Conservation (phyloP, 2,888 invertebrate species). For the Polydrusus cervinus region DNA sequence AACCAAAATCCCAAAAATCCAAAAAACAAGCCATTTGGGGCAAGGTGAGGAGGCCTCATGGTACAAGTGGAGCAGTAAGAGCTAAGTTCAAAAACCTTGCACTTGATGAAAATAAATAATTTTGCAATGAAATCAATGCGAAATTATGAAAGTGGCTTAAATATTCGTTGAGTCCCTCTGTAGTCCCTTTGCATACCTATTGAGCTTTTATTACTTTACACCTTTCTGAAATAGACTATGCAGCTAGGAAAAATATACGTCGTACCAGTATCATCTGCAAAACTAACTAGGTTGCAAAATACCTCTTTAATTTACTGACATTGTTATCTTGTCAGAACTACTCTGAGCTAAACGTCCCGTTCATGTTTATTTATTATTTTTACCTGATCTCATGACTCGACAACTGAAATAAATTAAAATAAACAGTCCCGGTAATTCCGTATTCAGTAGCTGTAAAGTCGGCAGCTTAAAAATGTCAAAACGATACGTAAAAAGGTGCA, state of each 20-base stretch:
- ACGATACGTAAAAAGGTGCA: conserved; percentile 50
- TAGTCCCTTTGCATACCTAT: too few relatives aligned
- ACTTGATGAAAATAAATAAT: too few relatives aligned
- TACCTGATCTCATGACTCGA: neutral
- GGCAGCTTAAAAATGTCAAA: conserved; percentile 49
- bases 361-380: conserved; percentile 18
- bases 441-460: conserved; percentile 49
- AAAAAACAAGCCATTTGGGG: conserved; percentile 98
- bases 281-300: neutral
- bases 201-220: too few relatives aligned
- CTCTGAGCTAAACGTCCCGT: too few relatives aligned
- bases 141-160: too few relatives aligned
- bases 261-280: neutral
- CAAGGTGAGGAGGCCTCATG: conserved; percentile 97
- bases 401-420: conserved; percentile 44
- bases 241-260: too few relatives aligned
- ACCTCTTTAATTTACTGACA: neutral
- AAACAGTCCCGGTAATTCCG: conserved; percentile 45
- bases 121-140: too few relatives aligned
- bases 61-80: conserved; percentile 95
- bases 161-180: too few relatives aligned
- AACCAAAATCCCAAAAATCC: conserved; percentile 87
- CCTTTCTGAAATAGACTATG: too few relatives aligned
- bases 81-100: conserved; percentile 99
- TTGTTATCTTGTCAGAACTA: conserved; percentile 2